Base-by-base conservation (phyloP, 2,113 vertebrate species). In the Pedetes capensis region DNA sequence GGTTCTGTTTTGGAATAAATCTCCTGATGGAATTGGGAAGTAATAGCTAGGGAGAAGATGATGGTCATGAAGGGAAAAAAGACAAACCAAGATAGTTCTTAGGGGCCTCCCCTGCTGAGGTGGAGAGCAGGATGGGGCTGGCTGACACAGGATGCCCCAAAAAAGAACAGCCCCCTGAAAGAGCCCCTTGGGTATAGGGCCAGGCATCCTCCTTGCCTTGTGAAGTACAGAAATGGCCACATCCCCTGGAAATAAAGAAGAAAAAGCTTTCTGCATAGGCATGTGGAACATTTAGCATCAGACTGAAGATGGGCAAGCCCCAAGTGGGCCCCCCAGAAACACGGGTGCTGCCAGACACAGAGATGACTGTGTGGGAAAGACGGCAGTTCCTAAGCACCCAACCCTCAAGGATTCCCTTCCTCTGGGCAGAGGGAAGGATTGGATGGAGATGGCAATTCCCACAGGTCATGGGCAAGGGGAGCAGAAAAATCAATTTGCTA, bases 401-500 rank as follows among this genome's bases (percentile, higher is more conserved):
- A 4, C 71, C 64, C 51, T 44, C n/a, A 71, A 72, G 96, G 80
- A 76, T 93, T 57, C 39, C 51, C 78, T 84, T 57, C 74, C 22
- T 86, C 90, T 64, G 84, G 95, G 82, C 37, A 44, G 34, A 94
- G 72, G 44, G 53, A 87, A 94, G 59, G 44, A 69, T 25, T 89
- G 63, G 20, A 78, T 42, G 2, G 51, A 90, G 76, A 59, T 9
- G 27, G 87, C 87, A 72, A 49, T 97, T 96, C 97, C 94, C 96
- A 95, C 85, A 94, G 85, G 92, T 64, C 92, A 59, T 0, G 0
- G 81, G 63, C 90, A 82, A 94, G 37, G 44, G 39, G 34, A 80
- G 81, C 96, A 92, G 92, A 93, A 95, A 82, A 95, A 97, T 96
- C 72, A 53, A 88, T 96, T 97, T 5, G 90, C 61, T 89, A 71